Conservation (phyloP, 2,888 invertebrate species). For the Bellardia pandia region DNA sequence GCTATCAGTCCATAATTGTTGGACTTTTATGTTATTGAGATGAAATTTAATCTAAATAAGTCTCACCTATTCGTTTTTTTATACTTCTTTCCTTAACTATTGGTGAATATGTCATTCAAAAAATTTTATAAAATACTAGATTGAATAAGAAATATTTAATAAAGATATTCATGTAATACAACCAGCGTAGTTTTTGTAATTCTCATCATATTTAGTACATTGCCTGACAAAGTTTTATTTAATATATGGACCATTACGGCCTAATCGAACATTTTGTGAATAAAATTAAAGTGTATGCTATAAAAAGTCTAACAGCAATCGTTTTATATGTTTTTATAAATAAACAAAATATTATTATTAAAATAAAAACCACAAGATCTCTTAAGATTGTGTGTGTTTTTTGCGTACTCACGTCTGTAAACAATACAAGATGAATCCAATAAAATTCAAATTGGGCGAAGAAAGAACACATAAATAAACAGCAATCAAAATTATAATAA, state of each 20-base stretch:
- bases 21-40: too few relatives aligned
- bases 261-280: neutral
- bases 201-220: too few relatives aligned
- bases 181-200: too few relatives aligned
- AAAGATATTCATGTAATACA: too few relatives aligned
- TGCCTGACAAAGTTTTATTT: neutral
- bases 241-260: neutral
- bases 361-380: constrained; percentile 23
- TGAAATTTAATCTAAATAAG: too few relatives aligned
- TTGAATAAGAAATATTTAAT: too few relatives aligned
- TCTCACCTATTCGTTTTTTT: too few relatives aligned
- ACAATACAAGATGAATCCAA: constrained; percentile 22
- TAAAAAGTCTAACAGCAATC: neutral
- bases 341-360: constrained; percentile 20
- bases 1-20: too few relatives aligned
- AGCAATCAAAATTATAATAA: constrained; percentile 33
- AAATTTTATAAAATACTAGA: too few relatives aligned
- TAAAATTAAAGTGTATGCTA: neutral
- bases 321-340: constrained; percentile 18
- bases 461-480: constrained; percentile 6
- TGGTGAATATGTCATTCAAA: too few relatives aligned
- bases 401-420: neutral
- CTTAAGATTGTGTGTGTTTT: neutral
- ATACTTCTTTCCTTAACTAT: too few relatives aligned
- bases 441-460: constrained; percentile 49